Conservation (phyloP, 35 echinoderm and acorn worm genomes). For the Holothuria glaberrima region DNA sequence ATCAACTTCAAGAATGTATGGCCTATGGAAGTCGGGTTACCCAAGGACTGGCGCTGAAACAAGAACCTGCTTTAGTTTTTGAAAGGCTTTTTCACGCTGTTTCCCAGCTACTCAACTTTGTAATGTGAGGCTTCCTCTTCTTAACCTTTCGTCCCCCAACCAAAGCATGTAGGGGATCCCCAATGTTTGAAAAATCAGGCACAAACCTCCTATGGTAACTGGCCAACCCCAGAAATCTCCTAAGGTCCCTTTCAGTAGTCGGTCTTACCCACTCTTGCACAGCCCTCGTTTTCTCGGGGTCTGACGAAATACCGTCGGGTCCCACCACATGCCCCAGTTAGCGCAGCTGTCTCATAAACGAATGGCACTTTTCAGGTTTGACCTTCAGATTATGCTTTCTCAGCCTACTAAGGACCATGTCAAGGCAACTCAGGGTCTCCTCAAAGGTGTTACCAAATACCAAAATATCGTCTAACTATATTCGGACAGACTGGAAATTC, state of each 20-base stretch:
- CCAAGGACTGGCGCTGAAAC: no score
- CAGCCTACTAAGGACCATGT: constrained; percentile 26
- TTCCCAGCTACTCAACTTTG: neutral
- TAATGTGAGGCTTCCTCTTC: neutral
- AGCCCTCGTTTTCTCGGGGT: constrained; percentile 12
- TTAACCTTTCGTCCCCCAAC: no score
- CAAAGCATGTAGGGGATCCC: neutral
- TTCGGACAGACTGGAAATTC: constrained; percentile 9
- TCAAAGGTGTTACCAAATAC: no score
- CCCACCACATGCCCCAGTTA: constrained; percentile 33
- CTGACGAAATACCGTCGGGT: neutral
- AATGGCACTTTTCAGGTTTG: no score
- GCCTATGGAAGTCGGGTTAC: constrained; percentile 70
- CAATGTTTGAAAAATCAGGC: constrained; percentile 12
- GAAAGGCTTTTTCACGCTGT: constrained; percentile 57
- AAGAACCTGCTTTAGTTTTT: constrained; percentile 53
- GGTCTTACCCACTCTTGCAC: no score
- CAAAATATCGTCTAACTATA: no score
- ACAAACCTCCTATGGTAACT: no score
- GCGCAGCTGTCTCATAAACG: no score
- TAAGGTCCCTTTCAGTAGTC: no score
- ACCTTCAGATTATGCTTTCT: constrained; percentile 51
- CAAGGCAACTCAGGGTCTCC: no score
- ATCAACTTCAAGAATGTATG: constrained; percentile 75
- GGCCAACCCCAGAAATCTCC: no score